phyloP scores from a whole-genome alignment of 2,888 invertebrate genomes.

The Tanytarsus gracilentus region DNA sequence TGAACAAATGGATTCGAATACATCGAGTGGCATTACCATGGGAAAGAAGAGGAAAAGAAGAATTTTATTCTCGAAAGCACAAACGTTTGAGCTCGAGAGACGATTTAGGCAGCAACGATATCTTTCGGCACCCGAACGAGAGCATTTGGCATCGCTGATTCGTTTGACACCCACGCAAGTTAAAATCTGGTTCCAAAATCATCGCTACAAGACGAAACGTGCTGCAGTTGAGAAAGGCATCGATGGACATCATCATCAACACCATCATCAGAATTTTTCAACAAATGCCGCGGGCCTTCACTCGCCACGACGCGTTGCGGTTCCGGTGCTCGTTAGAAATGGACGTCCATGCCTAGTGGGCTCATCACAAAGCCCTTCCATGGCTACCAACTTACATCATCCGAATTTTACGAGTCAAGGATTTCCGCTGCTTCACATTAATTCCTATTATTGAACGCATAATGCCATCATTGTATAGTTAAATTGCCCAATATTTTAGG shows the following conservation, averaged over 20 bases:
- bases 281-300: conserved; percentile 40
- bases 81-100: conserved; percentile 91
- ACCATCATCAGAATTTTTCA: conserved; percentile 33
- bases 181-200: conserved; percentile 99
- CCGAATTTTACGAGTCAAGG: conserved; percentile 8
- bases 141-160: conserved; percentile 91
- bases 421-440: conserved; percentile 28
- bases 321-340: conserved; percentile 88
- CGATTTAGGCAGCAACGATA: conserved; percentile 94
- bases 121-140: conserved; percentile 93
- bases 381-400: conserved; percentile 21
- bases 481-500: conserved; percentile 28
- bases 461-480: neutral
- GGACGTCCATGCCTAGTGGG: conserved; percentile 68
- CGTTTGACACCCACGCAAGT: conserved; percentile 94
- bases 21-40: neutral
- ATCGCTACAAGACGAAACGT: conserved; percentile 97
- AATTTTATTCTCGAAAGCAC: conserved; percentile 94
- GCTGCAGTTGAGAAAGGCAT: conserved; percentile 87
- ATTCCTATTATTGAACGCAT: conserved; percentile 27
- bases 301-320: conserved; percentile 85
- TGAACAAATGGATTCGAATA: neutral
- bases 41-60: conserved; percentile 85
- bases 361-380: neutral
- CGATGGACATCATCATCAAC: conserved; percentile 48